A percentile compares a stretch with the other conserved stretches of the same genome.
phyloP scores from a whole-genome alignment of 2,797 vertebrate species.

The Borostomias antarcticus region DNA sequence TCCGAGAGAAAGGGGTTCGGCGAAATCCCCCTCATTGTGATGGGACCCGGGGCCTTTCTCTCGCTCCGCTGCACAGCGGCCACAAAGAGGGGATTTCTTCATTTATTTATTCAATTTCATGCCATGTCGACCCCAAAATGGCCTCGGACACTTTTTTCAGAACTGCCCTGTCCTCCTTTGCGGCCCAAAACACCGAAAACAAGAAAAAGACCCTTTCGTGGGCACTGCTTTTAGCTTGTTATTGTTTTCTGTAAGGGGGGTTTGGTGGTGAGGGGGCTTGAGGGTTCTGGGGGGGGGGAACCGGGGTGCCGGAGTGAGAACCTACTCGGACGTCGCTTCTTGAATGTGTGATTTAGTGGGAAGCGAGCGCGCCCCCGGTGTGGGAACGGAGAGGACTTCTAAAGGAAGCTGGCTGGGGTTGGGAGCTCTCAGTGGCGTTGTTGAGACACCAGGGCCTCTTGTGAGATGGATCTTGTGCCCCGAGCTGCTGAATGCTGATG shows the following conservation, averaged over 20 bases:
- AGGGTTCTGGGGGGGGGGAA: conserved; percentile 41
- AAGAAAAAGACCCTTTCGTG: conserved; percentile 63
- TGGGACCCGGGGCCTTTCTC: conserved; percentile 79
- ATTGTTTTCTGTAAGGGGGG: conserved; percentile 57
- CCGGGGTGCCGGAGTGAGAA: conserved; percentile 58
- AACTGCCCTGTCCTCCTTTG: conserved; percentile 64
- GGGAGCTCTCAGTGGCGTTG: conserved; percentile 41
- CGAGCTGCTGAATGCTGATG: conserved; percentile 62
- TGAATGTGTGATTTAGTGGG: conserved; percentile 52
- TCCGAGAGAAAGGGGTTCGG: conserved; percentile 68
- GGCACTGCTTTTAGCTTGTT: conserved; percentile 62
- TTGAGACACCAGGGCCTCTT: conserved; percentile 57
- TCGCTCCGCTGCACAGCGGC: conserved; percentile 74
- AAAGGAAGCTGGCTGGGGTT: conserved; percentile 53
- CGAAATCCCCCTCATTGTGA: conserved; percentile 65
- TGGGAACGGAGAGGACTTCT: conserved; percentile 66
- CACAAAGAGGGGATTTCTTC: conserved; percentile 84
- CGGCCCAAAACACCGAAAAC: conserved; percentile 43
- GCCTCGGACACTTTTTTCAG: conserved; percentile 68
- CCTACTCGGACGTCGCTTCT: conserved; percentile 33
- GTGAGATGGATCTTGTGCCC: conserved; percentile 39
- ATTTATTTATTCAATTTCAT: conserved; percentile 87
- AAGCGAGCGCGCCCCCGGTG: conserved; percentile 49
- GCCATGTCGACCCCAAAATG: conserved; percentile 74
- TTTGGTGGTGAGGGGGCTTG: conserved; percentile 27